Evolutionary conservation across 64 coral and sea anemone species (phyloP).

Genomic region (Montipora efflorescens): DNA sequence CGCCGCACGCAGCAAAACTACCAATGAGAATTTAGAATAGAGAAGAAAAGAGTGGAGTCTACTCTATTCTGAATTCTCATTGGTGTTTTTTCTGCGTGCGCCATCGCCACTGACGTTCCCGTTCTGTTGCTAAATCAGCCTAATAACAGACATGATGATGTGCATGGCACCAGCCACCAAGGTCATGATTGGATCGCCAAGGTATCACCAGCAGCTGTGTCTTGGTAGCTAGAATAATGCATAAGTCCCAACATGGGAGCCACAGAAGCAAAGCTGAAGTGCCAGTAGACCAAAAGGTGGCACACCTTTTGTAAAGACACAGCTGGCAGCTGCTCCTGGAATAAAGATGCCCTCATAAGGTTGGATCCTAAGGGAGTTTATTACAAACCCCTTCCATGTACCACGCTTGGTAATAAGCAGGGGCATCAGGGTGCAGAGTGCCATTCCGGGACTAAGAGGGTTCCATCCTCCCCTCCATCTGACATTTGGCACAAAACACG

Average conservation of each 20-base stretch:
- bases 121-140: no score
- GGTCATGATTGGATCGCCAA: not conserved
- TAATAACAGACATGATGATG: not conserved
- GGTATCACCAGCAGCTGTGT: not conserved
- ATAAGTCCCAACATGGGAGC: not conserved
- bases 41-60: no score
- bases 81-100: no score
- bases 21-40: no score
- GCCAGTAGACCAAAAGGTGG: conserved; percentile 10
- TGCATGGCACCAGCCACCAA: no score
- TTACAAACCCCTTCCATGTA: not conserved
- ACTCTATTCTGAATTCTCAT: no score
- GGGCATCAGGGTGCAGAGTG: conserved; percentile 37
- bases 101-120: no score
- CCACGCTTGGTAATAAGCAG: not conserved
- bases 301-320: conserved; percentile 30
- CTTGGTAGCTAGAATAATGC: not conserved
- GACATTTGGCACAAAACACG: not conserved
- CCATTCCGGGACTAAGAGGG: conserved; percentile 51
- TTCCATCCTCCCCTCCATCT: conserved; percentile 23
- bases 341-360: conserved; percentile 39
- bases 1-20: no score
- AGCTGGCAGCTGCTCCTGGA: conserved; percentile 47
- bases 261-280: conserved; percentile 20
- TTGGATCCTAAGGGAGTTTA: conserved; percentile 11